phyloP scores from a whole-genome alignment of 2,888 invertebrate genomes.

The Macrophya alboannulata region DNA sequence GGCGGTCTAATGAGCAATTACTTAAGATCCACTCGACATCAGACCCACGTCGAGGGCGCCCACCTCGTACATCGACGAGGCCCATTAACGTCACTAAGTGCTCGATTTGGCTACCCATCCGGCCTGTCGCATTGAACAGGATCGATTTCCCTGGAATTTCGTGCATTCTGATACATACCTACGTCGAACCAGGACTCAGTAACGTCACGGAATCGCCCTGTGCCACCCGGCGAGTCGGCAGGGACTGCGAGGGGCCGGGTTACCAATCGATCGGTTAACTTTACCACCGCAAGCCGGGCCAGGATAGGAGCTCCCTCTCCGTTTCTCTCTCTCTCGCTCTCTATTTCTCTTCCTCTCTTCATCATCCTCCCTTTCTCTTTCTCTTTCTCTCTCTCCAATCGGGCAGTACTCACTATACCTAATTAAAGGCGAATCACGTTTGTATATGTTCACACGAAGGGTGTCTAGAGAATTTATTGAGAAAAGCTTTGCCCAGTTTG shows the following conservation, averaged over 20 bases:
- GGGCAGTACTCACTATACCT: constrained; percentile 27
- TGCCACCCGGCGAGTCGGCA: constrained; percentile 39
- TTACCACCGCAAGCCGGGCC: constrained; percentile 42
- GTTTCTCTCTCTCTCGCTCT: background rate
- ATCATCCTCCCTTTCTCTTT: background rate
- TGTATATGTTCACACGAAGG: constrained; percentile 19
- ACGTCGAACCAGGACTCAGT: constrained; percentile 26
- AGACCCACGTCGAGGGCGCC: constrained; percentile 20
- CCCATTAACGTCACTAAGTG: constrained; percentile 34
- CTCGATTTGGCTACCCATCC: constrained; percentile 36
- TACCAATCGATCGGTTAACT: constrained; percentile 49
- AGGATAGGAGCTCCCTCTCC: background rate
- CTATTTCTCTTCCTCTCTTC: background rate
- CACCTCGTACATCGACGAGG: constrained; percentile 30
- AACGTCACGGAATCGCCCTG: constrained; percentile 32
- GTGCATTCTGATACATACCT: constrained; percentile 42
- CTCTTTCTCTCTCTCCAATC: background rate
- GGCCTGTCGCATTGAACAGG: constrained; percentile 23
- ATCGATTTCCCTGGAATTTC: constrained; percentile 46
- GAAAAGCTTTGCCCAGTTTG: constrained; percentile 18
- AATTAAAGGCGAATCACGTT: constrained; percentile 51
- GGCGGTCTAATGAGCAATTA: constrained; percentile 39
- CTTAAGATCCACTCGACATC: constrained; percentile 48
- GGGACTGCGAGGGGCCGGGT: constrained; percentile 38
- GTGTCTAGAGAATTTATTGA: constrained; percentile 35